Evolutionary conservation across 2,113 vertebrate genomes (phyloP).

Genomic region (Aythya baeri): DNA sequence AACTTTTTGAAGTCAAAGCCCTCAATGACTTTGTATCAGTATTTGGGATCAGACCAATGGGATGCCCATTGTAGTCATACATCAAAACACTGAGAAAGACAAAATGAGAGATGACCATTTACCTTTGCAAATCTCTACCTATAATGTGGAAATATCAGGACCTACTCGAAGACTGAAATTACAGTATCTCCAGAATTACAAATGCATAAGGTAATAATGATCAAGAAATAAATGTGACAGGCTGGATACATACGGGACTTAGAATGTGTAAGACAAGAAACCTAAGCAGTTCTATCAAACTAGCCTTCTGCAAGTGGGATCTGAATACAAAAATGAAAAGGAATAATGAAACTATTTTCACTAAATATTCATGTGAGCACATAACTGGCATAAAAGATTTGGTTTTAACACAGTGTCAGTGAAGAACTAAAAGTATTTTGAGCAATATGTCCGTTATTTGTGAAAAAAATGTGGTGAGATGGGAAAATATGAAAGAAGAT

Average conservation of each 20-base stretch:
- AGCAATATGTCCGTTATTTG: background rate
- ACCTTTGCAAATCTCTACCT: background rate
- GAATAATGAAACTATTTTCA: conserved; percentile 22
- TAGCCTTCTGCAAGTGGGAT: background rate
- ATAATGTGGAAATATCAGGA: background rate
- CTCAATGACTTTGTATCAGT: background rate
- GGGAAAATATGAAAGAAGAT: conserved; percentile 7
- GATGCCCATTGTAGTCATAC: background rate
- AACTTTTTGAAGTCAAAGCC: background rate
- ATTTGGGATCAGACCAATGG: background rate
- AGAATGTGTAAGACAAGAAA: background rate
- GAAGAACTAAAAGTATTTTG: conserved; percentile 13
- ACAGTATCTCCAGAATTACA: background rate
- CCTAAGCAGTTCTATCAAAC: background rate
- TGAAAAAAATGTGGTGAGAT: background rate
- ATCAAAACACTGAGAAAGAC: background rate
- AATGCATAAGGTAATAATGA: background rate
- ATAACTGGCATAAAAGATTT: conserved; percentile 20
- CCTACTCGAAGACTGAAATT: background rate
- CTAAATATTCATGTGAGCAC: background rate
- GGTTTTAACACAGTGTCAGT: background rate
- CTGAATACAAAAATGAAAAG: conserved; percentile 26
- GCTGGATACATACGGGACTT: background rate
- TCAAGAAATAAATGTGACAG: background rate
- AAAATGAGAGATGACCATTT: background rate